Base-by-base conservation (phyloP, 1,140 invertebrate species). In the Melitaea cinxia region DNA sequence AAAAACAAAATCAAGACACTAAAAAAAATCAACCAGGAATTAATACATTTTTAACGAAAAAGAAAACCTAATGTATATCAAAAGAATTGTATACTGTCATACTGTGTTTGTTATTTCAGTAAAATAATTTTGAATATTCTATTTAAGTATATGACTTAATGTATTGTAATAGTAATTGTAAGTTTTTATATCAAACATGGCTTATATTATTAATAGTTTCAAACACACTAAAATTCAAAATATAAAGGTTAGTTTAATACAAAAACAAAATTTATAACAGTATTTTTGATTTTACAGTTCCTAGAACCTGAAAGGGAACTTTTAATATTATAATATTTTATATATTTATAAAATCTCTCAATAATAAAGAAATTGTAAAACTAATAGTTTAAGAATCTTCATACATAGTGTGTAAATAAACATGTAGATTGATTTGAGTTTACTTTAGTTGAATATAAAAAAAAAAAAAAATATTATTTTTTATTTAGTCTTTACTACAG, bases 21-120 rank as follows among this genome's bases (percentile, higher is more conserved):
- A 89, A 85, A 59, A 88, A 88, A 68, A 88, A 81, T 76, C 86
- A 91, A 59, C 80, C 79, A 4, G 85, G 81, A 42, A 91, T 89
- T 59, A 89, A 90, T 62, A 63, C 75, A 9, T 90, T 89, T 78
- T 77, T 90, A 62, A 82, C 73, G 52, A 90, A 88, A 77, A 57
- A 83, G 68, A 85, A 85, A 59, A 77, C 55, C 37, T 60, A 55
- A 55, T 19, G 1, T 0, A 56, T 24, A 15, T 7, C 52, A 10
- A 37, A 5, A 17, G 15, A 35, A 35, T 60, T 60, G 49, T 35
- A 33, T 42, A 17, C 7, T 9, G 17, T 42, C 5, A 6, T 19
- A 42, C 9, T 42, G 15, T 42, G 37, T 35, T 33, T 49, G 24
- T 9, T 49, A 33, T 28, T 49, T 14, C 33, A 39, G 21, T 56